These are phyloP conservation scores for Siniperca scherzeri DNA, from an alignment of 2,797 vertebrate species.

Conservation along the genomic window DNA sequence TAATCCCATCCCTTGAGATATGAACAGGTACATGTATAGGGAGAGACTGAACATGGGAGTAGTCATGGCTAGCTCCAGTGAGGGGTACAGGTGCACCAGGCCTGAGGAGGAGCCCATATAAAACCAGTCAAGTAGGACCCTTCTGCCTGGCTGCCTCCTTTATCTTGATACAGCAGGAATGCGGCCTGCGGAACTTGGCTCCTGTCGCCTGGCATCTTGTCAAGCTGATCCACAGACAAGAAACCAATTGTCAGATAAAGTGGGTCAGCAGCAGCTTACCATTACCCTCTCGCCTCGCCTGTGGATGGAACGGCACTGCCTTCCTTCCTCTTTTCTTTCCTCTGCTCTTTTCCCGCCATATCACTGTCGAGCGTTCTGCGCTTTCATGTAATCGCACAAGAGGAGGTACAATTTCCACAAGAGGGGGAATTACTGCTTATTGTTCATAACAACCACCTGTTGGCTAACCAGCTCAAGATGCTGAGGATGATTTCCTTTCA, in stretches of 20 bases:
- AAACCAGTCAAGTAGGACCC: constrained; percentile 87
- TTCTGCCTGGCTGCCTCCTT: constrained; percentile 89
- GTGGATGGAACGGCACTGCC: constrained; percentile 76
- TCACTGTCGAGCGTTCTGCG: constrained; percentile 33
- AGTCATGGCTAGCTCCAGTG: constrained; percentile 39
- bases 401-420: constrained; percentile 39
- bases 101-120: constrained; percentile 75
- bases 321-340: constrained; percentile 74
- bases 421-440: constrained; percentile 34
- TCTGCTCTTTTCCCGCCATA: constrained; percentile 78
- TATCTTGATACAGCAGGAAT: constrained; percentile 86
- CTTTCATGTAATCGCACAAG: constrained; percentile 47
- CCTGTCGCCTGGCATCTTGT: constrained; percentile 89
- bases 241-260: constrained; percentile 92
- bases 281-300: constrained; percentile 84
- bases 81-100: constrained; percentile 83
- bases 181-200: constrained; percentile 86
- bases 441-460: constrained; percentile 68
- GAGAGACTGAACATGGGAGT: constrained; percentile 29
- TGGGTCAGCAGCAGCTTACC: constrained; percentile 90
- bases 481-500: constrained; percentile 64
- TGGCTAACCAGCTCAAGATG: constrained; percentile 75
- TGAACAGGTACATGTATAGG: constrained; percentile 54
- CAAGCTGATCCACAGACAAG: constrained; percentile 90
- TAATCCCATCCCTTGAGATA: neutral